Base-by-base conservation (phyloP, 2,888 invertebrate genomes). In the Orthosia gracilis region DNA sequence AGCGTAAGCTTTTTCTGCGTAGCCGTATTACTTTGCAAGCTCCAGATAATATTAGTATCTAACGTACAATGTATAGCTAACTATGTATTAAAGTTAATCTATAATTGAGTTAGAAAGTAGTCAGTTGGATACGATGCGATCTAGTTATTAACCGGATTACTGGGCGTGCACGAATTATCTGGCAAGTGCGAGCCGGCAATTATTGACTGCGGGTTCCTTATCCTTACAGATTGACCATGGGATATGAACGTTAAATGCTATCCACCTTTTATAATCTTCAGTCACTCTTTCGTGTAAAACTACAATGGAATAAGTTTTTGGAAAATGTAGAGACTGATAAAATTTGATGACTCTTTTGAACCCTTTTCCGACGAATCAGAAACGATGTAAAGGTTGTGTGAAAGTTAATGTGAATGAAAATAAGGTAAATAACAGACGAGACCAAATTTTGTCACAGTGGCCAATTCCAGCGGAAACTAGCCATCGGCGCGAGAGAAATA, bases 121-220 rank as follows among this genome's bases (percentile, higher is more conserved):
- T 82, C 79, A 87, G 87, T 83, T 76, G 88, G 87, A 83, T 83
- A 85, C 83, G 80, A 86, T 72, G 70, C 76, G 89, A 87, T 89
- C 90, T 85, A 89, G 90, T 89, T 90, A 85, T 83, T 83, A 75
- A 79, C 83, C 85, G 84, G 83, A 86, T 89, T 80, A 79, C 73
- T 66, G 83, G 85, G 87, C 80, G 82, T 50, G 45, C 62, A 84
- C 79, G 89, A 81, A 84, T 83, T 83, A 86, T 79, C 45, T 52
- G 67, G 11, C 59, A 52, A 65, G 73, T 45, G 55, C 69, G 75
- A 47, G 57, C 13, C 49, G 59, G 59, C 4, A 0, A 0, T 1
- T 12, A 4, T 15, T 11, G 18, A 0, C 9, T 3, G 1, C 3
- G 50, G 79, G 83, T 78, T 82, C 83, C 17, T 52, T 21, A 26